phyloP scores from a whole-genome alignment of 2,888 invertebrate species.

The Morinoia aosen region DNA sequence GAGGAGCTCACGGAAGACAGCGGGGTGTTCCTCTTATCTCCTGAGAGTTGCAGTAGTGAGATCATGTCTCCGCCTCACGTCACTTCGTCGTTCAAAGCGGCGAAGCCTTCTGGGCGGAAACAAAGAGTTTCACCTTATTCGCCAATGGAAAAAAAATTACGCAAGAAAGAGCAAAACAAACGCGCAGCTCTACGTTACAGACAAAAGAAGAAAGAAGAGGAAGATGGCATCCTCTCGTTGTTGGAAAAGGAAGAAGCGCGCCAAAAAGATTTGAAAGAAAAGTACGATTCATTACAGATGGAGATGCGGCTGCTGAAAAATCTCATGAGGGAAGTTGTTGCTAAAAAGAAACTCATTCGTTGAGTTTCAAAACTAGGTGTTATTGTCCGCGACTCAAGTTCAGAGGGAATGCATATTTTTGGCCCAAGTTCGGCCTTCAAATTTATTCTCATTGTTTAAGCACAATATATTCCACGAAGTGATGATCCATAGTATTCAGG shows the following conservation, averaged over 20 bases:
- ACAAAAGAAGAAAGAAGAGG: conserved; percentile 65
- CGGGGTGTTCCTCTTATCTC: conserved; percentile 15
- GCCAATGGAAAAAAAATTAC: conserved; percentile 27
- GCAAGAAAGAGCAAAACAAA: conserved; percentile 67
- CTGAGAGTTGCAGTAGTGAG: background rate
- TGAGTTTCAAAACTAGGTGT: background rate
- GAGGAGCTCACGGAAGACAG: conserved; percentile 44
- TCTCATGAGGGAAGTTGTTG: conserved; percentile 61
- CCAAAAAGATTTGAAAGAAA: conserved; percentile 54
- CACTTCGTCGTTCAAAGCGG: background rate
- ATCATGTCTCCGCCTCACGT: background rate
- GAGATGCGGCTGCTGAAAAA: conserved; percentile 62
- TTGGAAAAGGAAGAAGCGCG: conserved; percentile 59
- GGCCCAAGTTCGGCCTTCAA: conserved; percentile 35
- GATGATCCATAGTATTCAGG: background rate
- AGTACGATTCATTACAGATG: conserved; percentile 57
- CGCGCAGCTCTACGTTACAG: conserved; percentile 64
- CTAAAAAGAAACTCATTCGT: conserved; percentile 34
- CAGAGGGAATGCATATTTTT: conserved; percentile 33
- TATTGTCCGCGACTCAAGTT: background rate
- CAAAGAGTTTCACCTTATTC: conserved; percentile 3
- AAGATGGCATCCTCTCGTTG: conserved; percentile 54
- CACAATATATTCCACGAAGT: background rate
- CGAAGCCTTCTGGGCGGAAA: background rate
- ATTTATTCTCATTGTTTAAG: background rate